phyloP scores from a whole-genome alignment of 2,888 invertebrate species.

The Phragmatobia fuliginosa region DNA sequence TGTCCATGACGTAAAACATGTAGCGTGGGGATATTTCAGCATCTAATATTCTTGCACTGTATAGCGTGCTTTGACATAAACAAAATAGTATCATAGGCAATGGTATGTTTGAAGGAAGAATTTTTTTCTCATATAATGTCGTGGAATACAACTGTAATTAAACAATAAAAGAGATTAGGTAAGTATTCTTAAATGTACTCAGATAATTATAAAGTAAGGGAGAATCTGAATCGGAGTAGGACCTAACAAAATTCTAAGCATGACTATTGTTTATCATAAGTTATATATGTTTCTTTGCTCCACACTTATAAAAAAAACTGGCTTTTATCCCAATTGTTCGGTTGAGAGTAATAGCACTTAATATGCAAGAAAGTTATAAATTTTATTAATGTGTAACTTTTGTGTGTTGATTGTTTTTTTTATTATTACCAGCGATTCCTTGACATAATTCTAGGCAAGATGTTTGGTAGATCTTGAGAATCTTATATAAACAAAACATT shows the following conservation, averaged over 20 bases:
- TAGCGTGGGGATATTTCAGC: constrained; percentile 81
- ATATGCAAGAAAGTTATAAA: no score
- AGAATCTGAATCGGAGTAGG: no score
- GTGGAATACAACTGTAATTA: constrained; percentile 74
- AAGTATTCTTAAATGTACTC: neutral
- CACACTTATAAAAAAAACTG: no score
- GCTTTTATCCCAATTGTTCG: no score
- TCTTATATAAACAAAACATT: no score
- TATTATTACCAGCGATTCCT: neutral
- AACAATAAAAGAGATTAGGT: neutral
- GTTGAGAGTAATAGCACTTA: no score
- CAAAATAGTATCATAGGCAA: constrained; percentile 80
- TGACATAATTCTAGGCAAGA: no score
- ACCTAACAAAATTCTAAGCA: no score
- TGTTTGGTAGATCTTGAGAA: neutral
- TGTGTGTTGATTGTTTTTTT: neutral
- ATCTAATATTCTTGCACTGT: constrained; percentile 79
- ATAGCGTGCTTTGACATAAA: constrained; percentile 79
- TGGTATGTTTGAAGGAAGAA: constrained; percentile 73
- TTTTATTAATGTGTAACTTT: no score
- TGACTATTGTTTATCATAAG: no score
- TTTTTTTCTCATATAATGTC: constrained; percentile 78
- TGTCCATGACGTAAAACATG: constrained; percentile 76
- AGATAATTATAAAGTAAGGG: no score
- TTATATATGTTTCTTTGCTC: no score